A percentile compares a stretch with the other conserved stretches of the same genome.
phyloP scores from a whole-genome alignment of 2,113 vertebrate species.

The Bubo bubo region DNA sequence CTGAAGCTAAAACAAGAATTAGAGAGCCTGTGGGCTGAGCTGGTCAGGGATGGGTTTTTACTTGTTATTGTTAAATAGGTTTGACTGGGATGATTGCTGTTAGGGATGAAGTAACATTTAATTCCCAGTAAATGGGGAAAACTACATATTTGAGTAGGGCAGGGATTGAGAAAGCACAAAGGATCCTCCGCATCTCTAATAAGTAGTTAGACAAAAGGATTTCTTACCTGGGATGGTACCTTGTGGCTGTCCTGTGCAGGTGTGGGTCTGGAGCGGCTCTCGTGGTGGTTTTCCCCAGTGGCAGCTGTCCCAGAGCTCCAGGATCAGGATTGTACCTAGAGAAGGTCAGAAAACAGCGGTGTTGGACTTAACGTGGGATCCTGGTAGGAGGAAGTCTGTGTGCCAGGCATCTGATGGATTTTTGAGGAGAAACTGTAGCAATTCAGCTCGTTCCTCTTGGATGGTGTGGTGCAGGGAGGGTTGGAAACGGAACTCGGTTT shows the following conservation, averaged over 20 bases:
- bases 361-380: fast-evolving
- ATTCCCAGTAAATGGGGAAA: background rate
- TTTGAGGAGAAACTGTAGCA: background rate
- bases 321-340: background rate
- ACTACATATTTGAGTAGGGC: fast-evolving
- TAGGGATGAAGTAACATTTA: background rate
- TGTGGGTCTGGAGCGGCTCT: background rate
- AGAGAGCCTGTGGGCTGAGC: background rate
- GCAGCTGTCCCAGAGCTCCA: background rate
- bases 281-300: background rate
- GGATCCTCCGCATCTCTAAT: too few species aligned
- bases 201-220: background rate
- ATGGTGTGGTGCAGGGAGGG: background rate
- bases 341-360: background rate
- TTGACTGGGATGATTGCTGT: background rate
- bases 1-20: background rate
- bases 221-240: background rate
- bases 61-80: too few species aligned
- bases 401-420: background rate
- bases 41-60: background rate
- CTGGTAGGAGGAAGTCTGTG: background rate
- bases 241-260: background rate
- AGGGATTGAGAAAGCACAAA: background rate
- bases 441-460: fast-evolving
- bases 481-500: background rate